A percentile compares a stretch with the other conserved stretches of the same genome.
These are phyloP conservation scores for Noctua fimbriata DNA, from an alignment of 2,888 invertebrate genomes.

Conservation along the genomic window DNA sequence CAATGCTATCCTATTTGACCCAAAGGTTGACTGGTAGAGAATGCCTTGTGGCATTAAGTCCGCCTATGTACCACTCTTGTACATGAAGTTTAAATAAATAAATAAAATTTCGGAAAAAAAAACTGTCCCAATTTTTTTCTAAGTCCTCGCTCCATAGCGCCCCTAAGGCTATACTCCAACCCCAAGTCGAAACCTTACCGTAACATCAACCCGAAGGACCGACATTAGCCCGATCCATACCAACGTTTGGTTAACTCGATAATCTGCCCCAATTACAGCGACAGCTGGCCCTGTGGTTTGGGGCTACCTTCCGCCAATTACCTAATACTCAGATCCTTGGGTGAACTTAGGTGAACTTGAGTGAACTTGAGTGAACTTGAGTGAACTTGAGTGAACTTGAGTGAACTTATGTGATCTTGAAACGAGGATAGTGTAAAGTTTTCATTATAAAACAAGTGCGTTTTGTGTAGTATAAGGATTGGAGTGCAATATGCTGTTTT, in stretches of 20 bases:
- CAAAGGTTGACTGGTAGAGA: too few relatives aligned
- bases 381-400: constrained; percentile 2
- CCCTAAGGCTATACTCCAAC: too few relatives aligned
- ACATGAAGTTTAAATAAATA: too few relatives aligned
- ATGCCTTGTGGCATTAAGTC: too few relatives aligned
- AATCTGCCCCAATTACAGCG: constrained; percentile 69
- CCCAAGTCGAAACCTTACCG: background rate
- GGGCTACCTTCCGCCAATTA: constrained; percentile 69
- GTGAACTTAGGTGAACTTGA: constrained; percentile 19
- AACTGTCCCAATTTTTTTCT: too few relatives aligned
- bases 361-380: constrained; percentile 15
- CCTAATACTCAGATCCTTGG: constrained; percentile 56
- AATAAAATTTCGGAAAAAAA: too few relatives aligned
- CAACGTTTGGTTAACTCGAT: constrained; percentile 58
- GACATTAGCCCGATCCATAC: constrained; percentile 16
- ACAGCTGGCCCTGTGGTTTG: constrained; percentile 62
- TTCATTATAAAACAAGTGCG: constrained; percentile 17
- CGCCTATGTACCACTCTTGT: too few relatives aligned
- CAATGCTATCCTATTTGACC: too few relatives aligned
- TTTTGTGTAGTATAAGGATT: background rate
- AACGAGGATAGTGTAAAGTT: constrained; percentile 1
- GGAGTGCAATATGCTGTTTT: constrained; percentile 21
- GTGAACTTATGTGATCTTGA: constrained; percentile 3
- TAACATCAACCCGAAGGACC: background rate
- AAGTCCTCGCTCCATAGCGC: too few relatives aligned